Base-by-base conservation (phyloP, 2,797 vertebrate species). In the Arnoldichthys spilopterus region DNA sequence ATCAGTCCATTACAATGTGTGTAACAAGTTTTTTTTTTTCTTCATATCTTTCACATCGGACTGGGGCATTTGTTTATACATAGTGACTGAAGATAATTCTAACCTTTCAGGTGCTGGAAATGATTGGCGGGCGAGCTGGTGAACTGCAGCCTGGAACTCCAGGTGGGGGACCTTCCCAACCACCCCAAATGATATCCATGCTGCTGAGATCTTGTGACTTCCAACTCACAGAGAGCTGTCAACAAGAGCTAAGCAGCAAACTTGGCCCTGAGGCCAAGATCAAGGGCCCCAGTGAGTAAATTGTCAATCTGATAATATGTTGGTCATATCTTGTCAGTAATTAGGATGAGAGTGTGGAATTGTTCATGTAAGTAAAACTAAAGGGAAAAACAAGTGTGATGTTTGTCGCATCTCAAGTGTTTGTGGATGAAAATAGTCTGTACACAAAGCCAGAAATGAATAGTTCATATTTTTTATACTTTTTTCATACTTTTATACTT, bases 111-210 rank as follows among this genome's bases (percentile, higher is more conserved):
- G 93, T 94, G 40, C 84, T 94, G 83, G 92, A 94, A 87, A 90
- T 94, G 86, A 87, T 94, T 62, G 89, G 90, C 15, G 90, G 91
- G 2, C 90, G 90, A n/a, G 83, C 91, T 4, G 88, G 91, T 0
- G 89, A 91, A 78, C 69, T 87, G 70, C 90, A 87, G 63, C 77
- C 79, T 2, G 72, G 79, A 40, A 72, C 76, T 4, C 72, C 74
- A 15, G 68, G 77, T 8, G 67, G 79, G 77, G 84, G 64, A 67
- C 83, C 63, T 13, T 51, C 82, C 72, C 90, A 75, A 76, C 88
- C 88, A 2, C 92, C 94, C 4, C 94, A 93, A 78, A 91, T 94
- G 90, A 90, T 94, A 66, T 93, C 93, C 11, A 87, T 94, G 88
- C 89, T 94, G 74, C 86, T 94, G 20, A 90, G 86, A 34, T 91